Conservation (phyloP, 2,113 vertebrate genomes). For the Prionailurus viverrinus region DNA sequence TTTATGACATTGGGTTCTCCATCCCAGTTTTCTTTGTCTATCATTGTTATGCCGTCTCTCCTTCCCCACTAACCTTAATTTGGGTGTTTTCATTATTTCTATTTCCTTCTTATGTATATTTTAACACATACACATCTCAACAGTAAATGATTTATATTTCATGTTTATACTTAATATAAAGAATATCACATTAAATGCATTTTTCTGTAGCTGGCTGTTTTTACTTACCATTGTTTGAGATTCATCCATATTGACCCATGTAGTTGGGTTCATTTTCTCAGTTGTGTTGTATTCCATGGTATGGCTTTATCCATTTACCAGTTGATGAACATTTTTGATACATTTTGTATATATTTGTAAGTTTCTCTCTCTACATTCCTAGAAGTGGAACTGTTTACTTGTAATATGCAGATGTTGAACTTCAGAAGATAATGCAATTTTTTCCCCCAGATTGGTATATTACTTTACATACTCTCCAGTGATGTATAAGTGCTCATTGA, state of each 20-base stretch:
- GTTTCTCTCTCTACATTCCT: constrained; percentile 20
- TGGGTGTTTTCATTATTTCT: constrained; percentile 8
- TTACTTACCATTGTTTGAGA: not conserved
- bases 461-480: not conserved
- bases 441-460: not conserved
- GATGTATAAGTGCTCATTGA: not conserved
- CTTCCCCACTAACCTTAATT: not conserved
- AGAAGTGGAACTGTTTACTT: not conserved
- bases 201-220: not conserved
- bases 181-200: not conserved
- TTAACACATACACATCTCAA: not conserved
- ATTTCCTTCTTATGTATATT: not conserved
- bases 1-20: not conserved
- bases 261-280: not conserved
- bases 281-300: not conserved
- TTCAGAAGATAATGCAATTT: not conserved
- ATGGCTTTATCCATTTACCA: not conserved
- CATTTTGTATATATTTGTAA: not conserved
- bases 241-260: not conserved
- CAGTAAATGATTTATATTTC: not conserved
- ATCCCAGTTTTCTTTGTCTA: not conserved
- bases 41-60: not conserved
- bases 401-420: not conserved
- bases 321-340: constrained; percentile 4
- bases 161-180: not conserved